A percentile compares a stretch with the other conserved stretches of the same genome.
These are phyloP conservation scores for Gymnothorax reevesii DNA, from an alignment of 2,797 vertebrate species.

Conservation along the genomic window DNA sequence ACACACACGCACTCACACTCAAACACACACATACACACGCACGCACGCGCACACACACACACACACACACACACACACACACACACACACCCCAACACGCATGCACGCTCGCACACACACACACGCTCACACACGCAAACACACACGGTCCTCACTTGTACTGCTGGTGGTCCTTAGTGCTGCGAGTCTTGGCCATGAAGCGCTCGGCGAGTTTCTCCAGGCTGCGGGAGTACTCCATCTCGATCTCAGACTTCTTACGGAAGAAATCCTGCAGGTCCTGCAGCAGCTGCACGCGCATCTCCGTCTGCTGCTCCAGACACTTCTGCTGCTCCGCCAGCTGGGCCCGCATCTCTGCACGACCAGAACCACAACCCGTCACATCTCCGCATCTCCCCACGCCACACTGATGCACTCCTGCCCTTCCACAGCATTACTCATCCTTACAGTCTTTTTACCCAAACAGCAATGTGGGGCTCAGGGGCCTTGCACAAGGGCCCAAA, in stretches of 20 bases:
- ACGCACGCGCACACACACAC: background rate
- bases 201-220: conserved; percentile 95
- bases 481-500: too few species aligned
- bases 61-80: background rate
- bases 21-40: background rate
- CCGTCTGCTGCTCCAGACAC: conserved; percentile 97
- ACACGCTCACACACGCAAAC: too few species aligned
- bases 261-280: conserved; percentile 99
- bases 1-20: background rate
- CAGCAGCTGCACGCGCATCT: conserved; percentile 95
- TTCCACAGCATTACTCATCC: background rate
- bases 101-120: too few species aligned
- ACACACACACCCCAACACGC: conserved; percentile 22
- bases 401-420: background rate
- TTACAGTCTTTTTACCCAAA: too few species aligned
- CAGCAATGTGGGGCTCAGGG: too few species aligned
- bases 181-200: conserved; percentile 98
- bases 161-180: conserved; percentile 97
- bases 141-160: conserved; percentile 88
- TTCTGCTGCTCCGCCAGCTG: conserved; percentile 96
- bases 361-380: background rate
- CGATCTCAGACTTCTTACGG: conserved; percentile 96
- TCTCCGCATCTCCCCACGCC: too few species aligned
- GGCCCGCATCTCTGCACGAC: conserved; percentile 83
- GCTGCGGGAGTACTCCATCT: conserved; percentile 94